These are phyloP conservation scores for Tachina grossa DNA, from an alignment of 2,888 invertebrate species.

Conservation along the genomic window DNA sequence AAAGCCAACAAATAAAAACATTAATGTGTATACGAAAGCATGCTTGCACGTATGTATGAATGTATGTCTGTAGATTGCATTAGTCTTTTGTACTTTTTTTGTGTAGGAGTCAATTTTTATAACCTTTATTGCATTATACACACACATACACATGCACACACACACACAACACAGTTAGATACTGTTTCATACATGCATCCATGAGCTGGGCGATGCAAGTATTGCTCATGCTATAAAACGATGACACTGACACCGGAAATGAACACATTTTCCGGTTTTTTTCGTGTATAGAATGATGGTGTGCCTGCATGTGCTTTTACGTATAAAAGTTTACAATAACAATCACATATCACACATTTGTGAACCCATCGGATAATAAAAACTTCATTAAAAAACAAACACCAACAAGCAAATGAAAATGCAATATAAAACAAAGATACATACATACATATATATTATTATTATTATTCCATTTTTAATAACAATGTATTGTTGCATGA, in stretches of 20 bases:
- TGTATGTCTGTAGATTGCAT: conserved; percentile 5
- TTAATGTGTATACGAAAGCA: conserved; percentile 22
- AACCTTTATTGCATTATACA: conserved; percentile 37
- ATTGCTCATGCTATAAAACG: conserved; percentile 73
- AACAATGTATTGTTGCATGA: conserved; percentile 11
- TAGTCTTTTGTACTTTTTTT: conserved; percentile 25
- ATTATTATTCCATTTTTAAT: conserved; percentile 22
- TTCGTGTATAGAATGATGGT: conserved; percentile 39
- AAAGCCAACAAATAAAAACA: conserved; percentile 31
- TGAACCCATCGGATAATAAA: conserved; percentile 48
- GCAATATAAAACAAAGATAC: conserved; percentile 3
- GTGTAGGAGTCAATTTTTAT: conserved; percentile 45
- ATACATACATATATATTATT: too few species aligned
- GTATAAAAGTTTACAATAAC: conserved; percentile 42
- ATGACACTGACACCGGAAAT: conserved; percentile 80
- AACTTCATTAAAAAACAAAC: conserved; percentile 20
- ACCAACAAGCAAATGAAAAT: conserved; percentile 1
- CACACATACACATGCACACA: neutral
- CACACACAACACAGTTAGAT: neutral
- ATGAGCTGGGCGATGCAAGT: conserved; percentile 35
- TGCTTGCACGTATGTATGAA: too few species aligned
- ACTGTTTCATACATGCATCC: neutral
- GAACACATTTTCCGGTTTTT: conserved; percentile 78
- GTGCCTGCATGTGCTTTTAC: neutral
- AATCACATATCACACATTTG: conserved; percentile 56